Evolutionary conservation across 64 coral and sea anemone genomes (phyloP).

Genomic region (Montipora capricornis): DNA sequence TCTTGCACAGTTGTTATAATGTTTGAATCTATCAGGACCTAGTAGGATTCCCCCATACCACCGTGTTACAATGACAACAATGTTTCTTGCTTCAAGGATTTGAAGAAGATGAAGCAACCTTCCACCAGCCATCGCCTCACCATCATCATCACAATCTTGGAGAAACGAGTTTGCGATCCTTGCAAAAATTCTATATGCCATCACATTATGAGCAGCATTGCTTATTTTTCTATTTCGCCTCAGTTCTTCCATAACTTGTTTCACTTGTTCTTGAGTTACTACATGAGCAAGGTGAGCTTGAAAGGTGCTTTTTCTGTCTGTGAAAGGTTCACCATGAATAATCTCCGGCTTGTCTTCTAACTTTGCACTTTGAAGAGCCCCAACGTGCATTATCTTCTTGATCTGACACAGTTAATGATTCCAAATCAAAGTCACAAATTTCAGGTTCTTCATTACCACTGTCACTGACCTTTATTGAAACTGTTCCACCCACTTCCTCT

Average conservation of each 20-base stretch:
- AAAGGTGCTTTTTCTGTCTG: conserved; percentile 98
- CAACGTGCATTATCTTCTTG: not conserved
- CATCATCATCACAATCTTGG: conserved; percentile 95
- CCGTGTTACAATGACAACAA: conserved; percentile 85
- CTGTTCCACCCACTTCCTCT: not conserved
- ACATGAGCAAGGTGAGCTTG: conserved; percentile 86
- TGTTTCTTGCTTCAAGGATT: conserved; percentile 76
- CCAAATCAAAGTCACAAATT: not conserved
- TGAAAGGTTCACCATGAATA: conserved; percentile 92
- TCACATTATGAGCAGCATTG: conserved; percentile 90
- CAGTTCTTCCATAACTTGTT: conserved; percentile 70
- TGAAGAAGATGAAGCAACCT: conserved; percentile 90
- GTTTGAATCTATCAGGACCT: conserved; percentile 97
- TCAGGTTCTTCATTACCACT: not conserved
- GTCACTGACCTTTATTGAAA: not conserved
- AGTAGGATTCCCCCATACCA: conserved; percentile 97
- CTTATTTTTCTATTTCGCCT: conserved; percentile 88
- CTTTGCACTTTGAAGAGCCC: not conserved
- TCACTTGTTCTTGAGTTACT: conserved; percentile 48
- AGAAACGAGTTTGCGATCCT: conserved; percentile 68
- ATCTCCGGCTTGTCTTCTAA: conserved; percentile 64
- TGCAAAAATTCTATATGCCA: conserved; percentile 87
- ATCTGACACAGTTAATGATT: not conserved
- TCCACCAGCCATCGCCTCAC: conserved; percentile 85
- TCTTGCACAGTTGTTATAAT: conserved; percentile 96